Conservation (phyloP, 2,797 vertebrate species). For the Lophotriccus pileatus region DNA sequence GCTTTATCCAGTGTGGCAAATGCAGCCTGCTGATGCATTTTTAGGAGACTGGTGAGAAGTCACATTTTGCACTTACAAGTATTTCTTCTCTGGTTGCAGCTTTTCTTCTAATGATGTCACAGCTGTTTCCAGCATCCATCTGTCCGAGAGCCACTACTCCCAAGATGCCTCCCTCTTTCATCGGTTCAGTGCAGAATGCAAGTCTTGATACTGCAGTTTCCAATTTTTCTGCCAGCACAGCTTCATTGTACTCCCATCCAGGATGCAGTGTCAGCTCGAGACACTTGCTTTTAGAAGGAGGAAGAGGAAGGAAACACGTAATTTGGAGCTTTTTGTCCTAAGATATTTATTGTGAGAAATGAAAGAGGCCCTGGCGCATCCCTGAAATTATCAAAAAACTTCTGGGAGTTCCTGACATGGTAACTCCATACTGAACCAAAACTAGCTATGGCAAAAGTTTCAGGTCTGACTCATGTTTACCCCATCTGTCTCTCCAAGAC, state of each 20-base stretch:
- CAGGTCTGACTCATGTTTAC: neutral
- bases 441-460: neutral
- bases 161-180: neutral
- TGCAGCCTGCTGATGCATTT: neutral
- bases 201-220: neutral
- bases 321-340: neutral
- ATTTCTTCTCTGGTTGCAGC: neutral
- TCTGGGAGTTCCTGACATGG: neutral
- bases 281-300: neutral
- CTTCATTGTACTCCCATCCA: neutral
- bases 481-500: neutral
- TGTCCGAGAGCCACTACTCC: neutral
- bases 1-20: neutral
- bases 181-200: neutral
- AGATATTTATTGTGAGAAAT: neutral
- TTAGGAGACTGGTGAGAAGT: neutral
- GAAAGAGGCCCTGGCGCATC: accelerated
- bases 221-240: neutral
- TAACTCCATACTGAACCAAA: neutral
- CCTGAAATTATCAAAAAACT: neutral
- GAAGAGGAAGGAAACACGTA: neutral
- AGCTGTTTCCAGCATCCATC: neutral
- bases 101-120: neutral
- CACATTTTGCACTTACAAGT: neutral
- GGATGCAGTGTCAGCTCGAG: neutral